Percentiles rank a stretch among this genome's conserved stretches.
Conservation (phyloP, 2,888 invertebrate species). For the Pachydiplax longipennis region DNA sequence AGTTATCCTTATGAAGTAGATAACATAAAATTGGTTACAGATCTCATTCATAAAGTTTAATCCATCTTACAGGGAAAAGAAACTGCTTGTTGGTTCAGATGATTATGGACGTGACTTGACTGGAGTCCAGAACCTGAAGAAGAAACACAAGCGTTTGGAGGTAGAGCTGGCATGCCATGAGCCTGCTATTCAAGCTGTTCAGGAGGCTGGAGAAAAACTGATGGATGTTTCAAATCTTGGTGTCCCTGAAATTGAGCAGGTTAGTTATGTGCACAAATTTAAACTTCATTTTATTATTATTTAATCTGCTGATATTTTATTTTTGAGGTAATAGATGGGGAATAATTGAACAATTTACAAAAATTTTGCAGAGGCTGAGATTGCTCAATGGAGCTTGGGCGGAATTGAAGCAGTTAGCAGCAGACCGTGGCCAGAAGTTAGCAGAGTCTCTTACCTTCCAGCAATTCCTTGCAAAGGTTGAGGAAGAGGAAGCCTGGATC, state of each 20-base stretch:
- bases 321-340: not conserved
- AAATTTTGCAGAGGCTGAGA: constrained; percentile 71
- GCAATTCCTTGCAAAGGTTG: constrained; percentile 96
- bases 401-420: constrained; percentile 87
- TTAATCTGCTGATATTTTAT: not conserved
- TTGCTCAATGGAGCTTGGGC: constrained; percentile 92
- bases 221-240: constrained; percentile 94
- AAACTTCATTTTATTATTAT: not conserved
- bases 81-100: constrained; percentile 94
- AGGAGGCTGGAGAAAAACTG: constrained; percentile 87
- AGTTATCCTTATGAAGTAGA: too few species aligned
- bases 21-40: too few species aligned
- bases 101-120: constrained; percentile 98
- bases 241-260: constrained; percentile 85
- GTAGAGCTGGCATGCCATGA: constrained; percentile 97
- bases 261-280: constrained; percentile 48
- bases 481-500: constrained; percentile 99
- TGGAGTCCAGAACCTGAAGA: constrained; percentile 96
- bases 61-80: constrained; percentile 79
- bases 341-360: not conserved
- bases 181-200: constrained; percentile 93
- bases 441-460: constrained; percentile 97
- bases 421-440: constrained; percentile 89
- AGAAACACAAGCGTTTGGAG: constrained; percentile 99
- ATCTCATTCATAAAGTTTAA: not conserved